Evolutionary conservation across 1,140 invertebrate species (phyloP).

Genomic region (Harlomillsia oculata): DNA sequence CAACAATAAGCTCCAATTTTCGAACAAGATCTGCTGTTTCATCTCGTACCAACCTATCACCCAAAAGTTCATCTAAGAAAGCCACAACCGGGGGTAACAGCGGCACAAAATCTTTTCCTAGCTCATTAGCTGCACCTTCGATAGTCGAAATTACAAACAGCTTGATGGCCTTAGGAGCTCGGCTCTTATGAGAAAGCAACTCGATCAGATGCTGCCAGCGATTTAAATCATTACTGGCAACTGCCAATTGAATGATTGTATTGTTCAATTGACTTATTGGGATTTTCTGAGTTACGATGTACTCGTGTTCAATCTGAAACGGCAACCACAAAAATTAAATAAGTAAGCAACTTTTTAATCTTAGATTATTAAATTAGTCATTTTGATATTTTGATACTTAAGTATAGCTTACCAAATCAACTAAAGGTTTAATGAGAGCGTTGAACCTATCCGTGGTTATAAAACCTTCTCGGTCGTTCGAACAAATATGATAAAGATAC

Average conservation of each 20-base stretch:
- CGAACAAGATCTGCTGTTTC: conserved; percentile 61
- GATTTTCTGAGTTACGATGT: conserved; percentile 19
- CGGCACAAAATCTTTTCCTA: conserved; percentile 70
- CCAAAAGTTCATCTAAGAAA: conserved; percentile 69
- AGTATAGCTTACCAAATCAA: conserved; percentile 29
- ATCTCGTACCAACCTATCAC: conserved; percentile 64
- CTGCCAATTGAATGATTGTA: conserved; percentile 28
- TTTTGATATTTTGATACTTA: no score
- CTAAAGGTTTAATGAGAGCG: conserved; percentile 24
- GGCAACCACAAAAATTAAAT: background rate
- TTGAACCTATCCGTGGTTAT: conserved; percentile 33
- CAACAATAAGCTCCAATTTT: conserved; percentile 67
- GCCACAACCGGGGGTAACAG: conserved; percentile 71
- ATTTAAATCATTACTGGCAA: conserved; percentile 34
- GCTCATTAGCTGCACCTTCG: conserved; percentile 59
- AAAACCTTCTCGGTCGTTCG: conserved; percentile 33
- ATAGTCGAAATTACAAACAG: conserved; percentile 52
- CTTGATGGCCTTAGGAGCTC: conserved; percentile 41
- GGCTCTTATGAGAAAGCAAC: conserved; percentile 18
- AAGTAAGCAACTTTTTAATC: no score
- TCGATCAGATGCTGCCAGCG: conserved; percentile 35
- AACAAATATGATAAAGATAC: conserved; percentile 36
- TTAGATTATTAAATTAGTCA: no score
- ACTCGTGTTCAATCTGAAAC: conserved; percentile 28
- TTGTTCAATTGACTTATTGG: conserved; percentile 20